Base-by-base conservation (phyloP, 1,140 invertebrate species). In the Nephotettix cincticeps region DNA sequence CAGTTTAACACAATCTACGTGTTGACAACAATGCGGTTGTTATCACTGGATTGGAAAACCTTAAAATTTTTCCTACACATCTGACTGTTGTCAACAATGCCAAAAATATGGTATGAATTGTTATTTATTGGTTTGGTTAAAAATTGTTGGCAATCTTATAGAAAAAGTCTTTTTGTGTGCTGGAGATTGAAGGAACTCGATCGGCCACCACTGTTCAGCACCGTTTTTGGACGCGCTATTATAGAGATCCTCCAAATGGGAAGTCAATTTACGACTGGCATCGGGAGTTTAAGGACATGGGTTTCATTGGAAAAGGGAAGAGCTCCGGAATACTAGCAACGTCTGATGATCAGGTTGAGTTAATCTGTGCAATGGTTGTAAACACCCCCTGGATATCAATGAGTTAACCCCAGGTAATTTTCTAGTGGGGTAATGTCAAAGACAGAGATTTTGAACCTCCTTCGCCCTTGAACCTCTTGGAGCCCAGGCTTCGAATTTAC, bases 341-440 rank as follows among this genome's bases (percentile, higher is more conserved):
- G 25, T 61, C 56, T 61, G 56, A n/a, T 61, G 25, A 14, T 25
- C 56, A 61, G 56, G 27, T 27, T 61, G 56, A 61, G 21, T 61
- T 61, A 61, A 29, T 61, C 56, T 25, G 56, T 61, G 56, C 56
- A 27, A 61, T 9, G 3, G 9, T 61, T 61, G 56, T 61, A 61
- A 25, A 61, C 56, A 61, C 56, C 25, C 27, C 9, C 23, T 27
- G 56, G 56, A 61, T 61, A 61, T 61, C 14, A 61, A 61, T 25
- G 27, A 9, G 27, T 21, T 27, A 27, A 23, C 2, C 28, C 23
- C 23, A 25, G 6, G 28, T 61, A 25, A 11, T 51, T 17, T 51
- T 4, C 21, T 51, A 19, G 47, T 51, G 47, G 47, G 47, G 47
- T 51, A 11, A 51, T 51, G 47, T 51, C 3, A 51, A 51, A 51